A percentile compares a stretch with the other conserved stretches of the same genome.
Conservation (phyloP, 2,797 vertebrate genomes). For the Glossophaga mutica region DNA sequence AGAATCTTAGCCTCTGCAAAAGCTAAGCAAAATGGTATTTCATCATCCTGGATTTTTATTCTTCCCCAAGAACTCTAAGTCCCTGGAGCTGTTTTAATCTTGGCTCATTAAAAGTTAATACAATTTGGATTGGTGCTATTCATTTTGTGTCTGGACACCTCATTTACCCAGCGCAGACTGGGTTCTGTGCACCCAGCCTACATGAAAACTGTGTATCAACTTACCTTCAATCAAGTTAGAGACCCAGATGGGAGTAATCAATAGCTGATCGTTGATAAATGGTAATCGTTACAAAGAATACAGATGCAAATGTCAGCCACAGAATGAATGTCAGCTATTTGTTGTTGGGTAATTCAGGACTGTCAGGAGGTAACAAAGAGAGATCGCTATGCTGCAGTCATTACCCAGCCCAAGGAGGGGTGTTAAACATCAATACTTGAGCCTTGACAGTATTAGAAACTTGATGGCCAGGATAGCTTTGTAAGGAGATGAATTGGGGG, state of each 20-base stretch:
- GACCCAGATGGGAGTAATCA: constrained; percentile 50
- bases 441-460: background rate
- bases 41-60: constrained; percentile 55
- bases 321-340: constrained; percentile 61
- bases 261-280: constrained; percentile 37
- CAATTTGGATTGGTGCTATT: constrained; percentile 32
- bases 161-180: background rate
- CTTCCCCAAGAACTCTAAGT: background rate
- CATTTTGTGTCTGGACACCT: constrained; percentile 1
- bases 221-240: background rate
- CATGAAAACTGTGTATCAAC: background rate
- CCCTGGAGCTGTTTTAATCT: constrained; percentile 65
- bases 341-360: constrained; percentile 42
- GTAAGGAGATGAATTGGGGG: background rate
- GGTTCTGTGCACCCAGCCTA: background rate
- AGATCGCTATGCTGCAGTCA: constrained; percentile 1
- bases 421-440: constrained; percentile 25
- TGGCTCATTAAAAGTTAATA: constrained; percentile 56
- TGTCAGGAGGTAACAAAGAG: constrained; percentile 65
- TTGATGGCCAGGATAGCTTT: background rate
- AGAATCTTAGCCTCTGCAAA: background rate
- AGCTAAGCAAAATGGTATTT: constrained; percentile 51
- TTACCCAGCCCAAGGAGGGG: constrained; percentile 36
- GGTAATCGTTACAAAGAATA: constrained; percentile 62
- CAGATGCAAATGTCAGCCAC: constrained; percentile 67